These are phyloP conservation scores for Drosophila prostipennis DNA, from an alignment of 2,888 invertebrate genomes.

Conservation along the genomic window DNA sequence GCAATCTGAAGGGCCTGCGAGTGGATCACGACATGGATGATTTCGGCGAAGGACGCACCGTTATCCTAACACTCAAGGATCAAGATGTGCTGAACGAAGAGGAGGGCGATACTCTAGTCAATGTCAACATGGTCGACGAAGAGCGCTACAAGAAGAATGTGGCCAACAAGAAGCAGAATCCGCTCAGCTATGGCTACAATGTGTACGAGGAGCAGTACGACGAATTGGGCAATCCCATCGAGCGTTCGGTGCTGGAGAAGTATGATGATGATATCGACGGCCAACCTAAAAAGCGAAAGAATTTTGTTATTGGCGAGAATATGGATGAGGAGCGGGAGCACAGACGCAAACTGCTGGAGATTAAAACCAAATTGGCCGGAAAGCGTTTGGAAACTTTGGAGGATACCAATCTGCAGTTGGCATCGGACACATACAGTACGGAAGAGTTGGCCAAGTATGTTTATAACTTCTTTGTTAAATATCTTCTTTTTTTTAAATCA, in stretches of 20 bases:
- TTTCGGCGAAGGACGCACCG: constrained; percentile 91
- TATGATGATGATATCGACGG: constrained; percentile 93
- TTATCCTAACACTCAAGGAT: constrained; percentile 97
- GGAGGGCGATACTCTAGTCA: constrained; percentile 94
- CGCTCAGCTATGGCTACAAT: constrained; percentile 92
- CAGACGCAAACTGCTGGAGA: constrained; percentile 83
- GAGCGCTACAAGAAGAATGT: constrained; percentile 94
- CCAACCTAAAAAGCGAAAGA: constrained; percentile 86
- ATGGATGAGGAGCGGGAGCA: constrained; percentile 86
- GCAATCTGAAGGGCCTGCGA: constrained; percentile 91
- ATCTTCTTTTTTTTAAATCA: too few relatives aligned
- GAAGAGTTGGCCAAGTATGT: constrained; percentile 91
- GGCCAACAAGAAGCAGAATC: constrained; percentile 92
- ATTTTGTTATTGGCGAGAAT: constrained; percentile 91
- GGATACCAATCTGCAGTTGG: constrained; percentile 88
- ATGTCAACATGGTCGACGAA: constrained; percentile 94
- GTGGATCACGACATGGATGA: constrained; percentile 92
- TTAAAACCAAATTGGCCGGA: constrained; percentile 87
- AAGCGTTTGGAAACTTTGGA: constrained; percentile 91
- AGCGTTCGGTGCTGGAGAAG: constrained; percentile 91
- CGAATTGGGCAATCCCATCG: constrained; percentile 87
- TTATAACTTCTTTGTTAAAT: background rate
- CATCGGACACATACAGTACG: constrained; percentile 94
- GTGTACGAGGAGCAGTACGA: constrained; percentile 92
- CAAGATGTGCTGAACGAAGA: constrained; percentile 94